Evolutionary conservation across 2,797 vertebrate genomes (phyloP).

Genomic region (Coluber constrictor): DNA sequence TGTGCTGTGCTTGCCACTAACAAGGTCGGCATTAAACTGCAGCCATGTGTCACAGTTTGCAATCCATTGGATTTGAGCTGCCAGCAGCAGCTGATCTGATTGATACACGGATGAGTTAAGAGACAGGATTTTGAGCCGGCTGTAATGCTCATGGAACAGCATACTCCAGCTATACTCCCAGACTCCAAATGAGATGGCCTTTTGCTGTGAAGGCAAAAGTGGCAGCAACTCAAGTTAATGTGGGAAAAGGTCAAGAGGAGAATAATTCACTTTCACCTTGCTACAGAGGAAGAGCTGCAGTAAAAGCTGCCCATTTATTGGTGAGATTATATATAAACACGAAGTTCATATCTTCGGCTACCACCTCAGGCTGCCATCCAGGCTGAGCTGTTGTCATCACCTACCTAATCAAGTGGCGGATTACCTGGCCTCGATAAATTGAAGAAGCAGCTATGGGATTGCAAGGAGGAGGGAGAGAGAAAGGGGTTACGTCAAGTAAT

Average conservation of each 20-base stretch:
- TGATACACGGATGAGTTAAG: conserved; percentile 17
- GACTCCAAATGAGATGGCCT: conserved; percentile 50
- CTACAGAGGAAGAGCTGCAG: conserved; percentile 72
- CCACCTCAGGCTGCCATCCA: conserved; percentile 52
- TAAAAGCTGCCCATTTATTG: conserved; percentile 69
- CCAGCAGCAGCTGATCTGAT: neutral
- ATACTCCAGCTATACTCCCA: conserved; percentile 27
- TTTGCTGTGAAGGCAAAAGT: conserved; percentile 46
- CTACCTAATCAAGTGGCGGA: conserved; percentile 77
- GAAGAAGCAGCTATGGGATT: conserved; percentile 71
- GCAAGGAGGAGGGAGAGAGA: neutral
- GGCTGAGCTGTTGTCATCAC: conserved; percentile 67
- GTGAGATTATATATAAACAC: conserved; percentile 55
- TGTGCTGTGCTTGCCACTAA: neutral
- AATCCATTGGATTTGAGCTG: conserved; percentile 9
- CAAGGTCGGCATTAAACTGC: neutral
- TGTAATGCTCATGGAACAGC: conserved; percentile 22
- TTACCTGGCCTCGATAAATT: conserved; percentile 83
- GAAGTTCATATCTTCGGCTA: conserved; percentile 54
- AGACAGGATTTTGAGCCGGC: conserved; percentile 13
- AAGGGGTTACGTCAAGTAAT: conserved; percentile 64
- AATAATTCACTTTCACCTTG: conserved; percentile 75
- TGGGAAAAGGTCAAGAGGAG: conserved; percentile 40
- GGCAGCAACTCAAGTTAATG: conserved; percentile 36
- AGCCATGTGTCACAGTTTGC: neutral